phyloP scores from a whole-genome alignment of 2,797 vertebrate genomes.

The Todus mexicanus region DNA sequence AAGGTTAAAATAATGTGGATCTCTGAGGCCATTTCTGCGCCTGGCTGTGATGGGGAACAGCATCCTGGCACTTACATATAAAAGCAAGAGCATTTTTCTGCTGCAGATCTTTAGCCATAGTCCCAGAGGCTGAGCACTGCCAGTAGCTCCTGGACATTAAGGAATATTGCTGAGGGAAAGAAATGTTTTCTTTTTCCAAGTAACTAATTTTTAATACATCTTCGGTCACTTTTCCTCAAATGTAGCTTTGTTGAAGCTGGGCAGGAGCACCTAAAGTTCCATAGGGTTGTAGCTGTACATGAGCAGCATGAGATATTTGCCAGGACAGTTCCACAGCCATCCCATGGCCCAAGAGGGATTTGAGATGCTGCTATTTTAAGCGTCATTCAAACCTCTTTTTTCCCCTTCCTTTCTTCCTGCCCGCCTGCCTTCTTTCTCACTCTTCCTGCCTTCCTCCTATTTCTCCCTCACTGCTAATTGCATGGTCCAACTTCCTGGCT shows the following conservation, averaged over 20 bases:
- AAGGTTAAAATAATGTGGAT: constrained; percentile 49
- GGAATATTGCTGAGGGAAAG: constrained; percentile 7
- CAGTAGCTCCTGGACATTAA: constrained; percentile 30
- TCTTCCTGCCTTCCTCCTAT: background rate
- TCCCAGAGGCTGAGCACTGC: background rate
- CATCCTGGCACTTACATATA: background rate
- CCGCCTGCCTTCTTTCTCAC: no score
- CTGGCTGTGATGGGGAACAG: background rate
- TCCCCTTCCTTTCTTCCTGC: background rate
- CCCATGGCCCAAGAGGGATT: background rate
- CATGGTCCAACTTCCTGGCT: background rate
- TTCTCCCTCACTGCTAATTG: background rate
- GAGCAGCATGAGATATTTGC: background rate
- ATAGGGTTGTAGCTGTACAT: background rate
- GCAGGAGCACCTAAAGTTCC: background rate
- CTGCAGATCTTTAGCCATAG: background rate
- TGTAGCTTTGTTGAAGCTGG: background rate
- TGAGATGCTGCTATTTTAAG: background rate
- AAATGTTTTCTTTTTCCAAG: background rate
- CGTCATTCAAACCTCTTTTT: background rate
- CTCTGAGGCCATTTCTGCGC: constrained; percentile 31
- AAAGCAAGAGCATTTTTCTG: background rate
- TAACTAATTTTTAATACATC: background rate
- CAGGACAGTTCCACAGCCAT: background rate
- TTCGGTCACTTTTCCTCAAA: constrained; percentile 8